Percentiles rank a stretch among this genome's conserved stretches.
These are phyloP conservation scores for Trichopria drosophilae DNA, from an alignment of 2,888 invertebrate species.

Conservation along the genomic window DNA sequence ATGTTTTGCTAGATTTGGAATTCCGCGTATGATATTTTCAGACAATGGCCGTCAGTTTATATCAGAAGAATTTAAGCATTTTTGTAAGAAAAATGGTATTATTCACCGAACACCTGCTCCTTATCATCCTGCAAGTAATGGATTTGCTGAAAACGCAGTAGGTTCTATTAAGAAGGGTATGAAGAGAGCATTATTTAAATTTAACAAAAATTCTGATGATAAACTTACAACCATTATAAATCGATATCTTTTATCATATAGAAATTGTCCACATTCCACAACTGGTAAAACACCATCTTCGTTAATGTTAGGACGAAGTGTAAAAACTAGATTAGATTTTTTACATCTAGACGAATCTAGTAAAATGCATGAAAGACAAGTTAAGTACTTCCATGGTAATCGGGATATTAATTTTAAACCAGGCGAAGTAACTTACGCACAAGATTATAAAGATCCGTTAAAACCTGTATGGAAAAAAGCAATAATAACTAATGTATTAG, in stretches of 20 bases:
- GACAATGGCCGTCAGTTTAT: no score
- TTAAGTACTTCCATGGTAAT: not conserved
- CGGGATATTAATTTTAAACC: not conserved
- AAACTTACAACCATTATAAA: no score
- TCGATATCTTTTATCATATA: no score
- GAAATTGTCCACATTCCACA: slow-evolving; percentile 21
- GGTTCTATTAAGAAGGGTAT: slow-evolving; percentile 21
- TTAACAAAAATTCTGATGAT: no score
- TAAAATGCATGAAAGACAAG: no score
- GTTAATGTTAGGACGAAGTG: slow-evolving; percentile 18
- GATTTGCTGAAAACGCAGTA: slow-evolving; percentile 25
- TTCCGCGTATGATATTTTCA: slow-evolving; percentile 26
- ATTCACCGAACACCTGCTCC: slow-evolving; percentile 17
- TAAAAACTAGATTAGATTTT: slow-evolving; percentile 9
- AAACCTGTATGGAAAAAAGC: no score
- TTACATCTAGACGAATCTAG: no score
- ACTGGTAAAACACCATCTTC: slow-evolving; percentile 25
- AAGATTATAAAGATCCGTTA: no score
- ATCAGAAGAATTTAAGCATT: slow-evolving; percentile 26
- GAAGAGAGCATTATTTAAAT: no score
- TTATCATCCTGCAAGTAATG: slow-evolving; percentile 29
- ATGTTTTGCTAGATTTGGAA: slow-evolving; percentile 30
- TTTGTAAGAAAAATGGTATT: slow-evolving; percentile 24
- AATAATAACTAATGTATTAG: no score
- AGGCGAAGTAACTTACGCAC: no score